These are phyloP conservation scores for Tridacna gigas DNA, from an alignment of 2,888 invertebrate genomes.

Conservation along the genomic window DNA sequence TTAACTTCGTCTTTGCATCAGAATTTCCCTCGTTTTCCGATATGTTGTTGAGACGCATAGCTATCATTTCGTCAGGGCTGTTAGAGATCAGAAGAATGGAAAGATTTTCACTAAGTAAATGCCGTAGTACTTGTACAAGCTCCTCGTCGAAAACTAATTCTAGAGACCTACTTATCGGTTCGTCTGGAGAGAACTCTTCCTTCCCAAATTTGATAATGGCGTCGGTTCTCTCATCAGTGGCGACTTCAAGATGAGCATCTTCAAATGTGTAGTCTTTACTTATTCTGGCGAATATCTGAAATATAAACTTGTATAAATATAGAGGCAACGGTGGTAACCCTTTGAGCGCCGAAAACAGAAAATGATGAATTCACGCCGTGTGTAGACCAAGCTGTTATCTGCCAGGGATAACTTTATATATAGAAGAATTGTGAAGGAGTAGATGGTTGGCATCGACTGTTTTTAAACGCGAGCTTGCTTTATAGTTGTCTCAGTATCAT, in stretches of 20 bases:
- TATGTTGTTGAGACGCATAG: background rate
- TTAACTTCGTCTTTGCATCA: background rate
- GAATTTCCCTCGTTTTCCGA: background rate
- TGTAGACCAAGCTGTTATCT: too few relatives aligned
- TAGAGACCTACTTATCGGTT: background rate
- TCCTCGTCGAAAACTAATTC: background rate
- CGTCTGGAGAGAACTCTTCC: slow-evolving; percentile 1
- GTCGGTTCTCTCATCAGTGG: slow-evolving; percentile 23
- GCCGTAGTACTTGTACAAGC: background rate
- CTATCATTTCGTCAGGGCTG: background rate
- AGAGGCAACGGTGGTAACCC: too few relatives aligned
- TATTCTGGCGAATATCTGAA: too few relatives aligned
- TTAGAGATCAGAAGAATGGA: background rate
- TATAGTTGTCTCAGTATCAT: too few relatives aligned
- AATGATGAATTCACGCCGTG: too few relatives aligned
- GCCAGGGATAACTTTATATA: too few relatives aligned
- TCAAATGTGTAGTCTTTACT: background rate
- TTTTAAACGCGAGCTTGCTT: too few relatives aligned
- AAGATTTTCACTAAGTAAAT: background rate
- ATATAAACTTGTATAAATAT: too few relatives aligned
- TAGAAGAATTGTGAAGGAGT: too few relatives aligned
- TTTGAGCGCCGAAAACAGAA: too few relatives aligned
- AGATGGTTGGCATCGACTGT: too few relatives aligned
- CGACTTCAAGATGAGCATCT: slow-evolving; percentile 39
- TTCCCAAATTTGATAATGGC: slow-evolving; percentile 33